These are phyloP conservation scores for Calyptommatus sinebrachiatus DNA, from an alignment of 2,113 vertebrate genomes.

Conservation along the genomic window DNA sequence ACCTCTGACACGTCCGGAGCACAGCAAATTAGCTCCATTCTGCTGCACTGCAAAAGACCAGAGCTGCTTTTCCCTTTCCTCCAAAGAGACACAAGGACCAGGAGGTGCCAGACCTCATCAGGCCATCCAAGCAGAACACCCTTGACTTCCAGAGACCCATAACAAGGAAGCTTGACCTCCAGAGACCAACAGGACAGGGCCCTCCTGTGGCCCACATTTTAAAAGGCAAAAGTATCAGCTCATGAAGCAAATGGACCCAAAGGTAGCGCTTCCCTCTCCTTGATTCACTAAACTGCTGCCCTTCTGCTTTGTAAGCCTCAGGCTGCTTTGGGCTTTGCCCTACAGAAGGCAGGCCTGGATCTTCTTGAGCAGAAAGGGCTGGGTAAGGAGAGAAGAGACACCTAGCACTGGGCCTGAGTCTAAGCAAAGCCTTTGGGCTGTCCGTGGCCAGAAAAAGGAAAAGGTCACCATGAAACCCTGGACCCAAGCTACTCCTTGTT, in stretches of 20 bases:
- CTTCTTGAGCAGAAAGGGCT: not conserved
- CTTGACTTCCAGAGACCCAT: not conserved
- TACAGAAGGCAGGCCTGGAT: not conserved
- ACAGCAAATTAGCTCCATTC: not conserved
- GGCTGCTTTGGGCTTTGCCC: no score
- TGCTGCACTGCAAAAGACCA: not conserved
- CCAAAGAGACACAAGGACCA: not conserved
- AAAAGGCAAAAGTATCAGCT: not conserved
- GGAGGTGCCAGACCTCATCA: not conserved
- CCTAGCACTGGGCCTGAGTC: no score
- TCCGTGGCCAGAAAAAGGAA: no score
- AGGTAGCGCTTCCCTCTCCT: not conserved
- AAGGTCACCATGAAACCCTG: no score
- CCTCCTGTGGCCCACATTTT: not conserved
- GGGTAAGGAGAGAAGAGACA: no score
- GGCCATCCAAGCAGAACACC: not conserved
- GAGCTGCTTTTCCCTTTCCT: not conserved
- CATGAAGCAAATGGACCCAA: no score
- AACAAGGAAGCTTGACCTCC: not conserved
- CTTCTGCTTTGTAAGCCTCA: not conserved
- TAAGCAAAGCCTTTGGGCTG: no score
- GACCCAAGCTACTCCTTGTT: no score
- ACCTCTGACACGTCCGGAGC: not conserved
- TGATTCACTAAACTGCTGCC: accelerated
- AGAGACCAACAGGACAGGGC: not conserved